Percentiles rank a stretch among this genome's conserved stretches.
Conservation (phyloP, 1,140 invertebrate genomes). For the Calosoma granatense region DNA sequence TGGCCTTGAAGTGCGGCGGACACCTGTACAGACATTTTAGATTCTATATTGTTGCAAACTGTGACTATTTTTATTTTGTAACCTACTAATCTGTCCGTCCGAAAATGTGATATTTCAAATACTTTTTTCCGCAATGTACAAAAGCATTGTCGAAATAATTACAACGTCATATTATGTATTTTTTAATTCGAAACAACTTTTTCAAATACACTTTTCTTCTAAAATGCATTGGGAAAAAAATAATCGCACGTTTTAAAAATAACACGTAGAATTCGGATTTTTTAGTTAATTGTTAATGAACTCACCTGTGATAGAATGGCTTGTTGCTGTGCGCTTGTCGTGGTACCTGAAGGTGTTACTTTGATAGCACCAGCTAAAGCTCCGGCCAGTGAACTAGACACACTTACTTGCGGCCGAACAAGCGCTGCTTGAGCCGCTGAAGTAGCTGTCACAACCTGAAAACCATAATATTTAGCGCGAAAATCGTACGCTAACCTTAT, state of each 20-base stretch:
- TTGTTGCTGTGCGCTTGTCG: constrained; percentile 30
- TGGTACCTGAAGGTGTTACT: constrained; percentile 30
- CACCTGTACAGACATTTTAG: constrained; percentile 34
- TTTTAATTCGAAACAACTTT: no score
- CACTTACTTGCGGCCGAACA: constrained; percentile 32
- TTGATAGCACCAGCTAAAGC: constrained; percentile 36
- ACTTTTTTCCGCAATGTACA: no score
- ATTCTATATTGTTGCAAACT: no score
- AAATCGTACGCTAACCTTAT: background rate
- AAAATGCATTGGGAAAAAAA: no score
- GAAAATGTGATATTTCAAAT: no score
- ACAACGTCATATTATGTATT: no score
- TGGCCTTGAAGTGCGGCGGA: constrained; percentile 36
- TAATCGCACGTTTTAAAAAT: no score
- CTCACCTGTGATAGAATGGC: constrained; percentile 27
- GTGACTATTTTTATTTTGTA: no score
- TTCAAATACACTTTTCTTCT: no score
- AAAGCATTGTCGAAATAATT: no score
- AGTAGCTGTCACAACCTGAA: constrained; percentile 39
- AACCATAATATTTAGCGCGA: background rate
- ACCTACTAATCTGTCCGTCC: no score
- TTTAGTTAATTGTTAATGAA: constrained; percentile 19
- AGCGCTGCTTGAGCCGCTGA: constrained; percentile 37
- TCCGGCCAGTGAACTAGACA: constrained; percentile 29
- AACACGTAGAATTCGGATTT: constrained; percentile 4